Evolutionary conservation across 2,113 vertebrate genomes (phyloP), one percentile per base, ranked within the genome.

Genomic region (Rhinolophus ferrumequinum): DNA sequence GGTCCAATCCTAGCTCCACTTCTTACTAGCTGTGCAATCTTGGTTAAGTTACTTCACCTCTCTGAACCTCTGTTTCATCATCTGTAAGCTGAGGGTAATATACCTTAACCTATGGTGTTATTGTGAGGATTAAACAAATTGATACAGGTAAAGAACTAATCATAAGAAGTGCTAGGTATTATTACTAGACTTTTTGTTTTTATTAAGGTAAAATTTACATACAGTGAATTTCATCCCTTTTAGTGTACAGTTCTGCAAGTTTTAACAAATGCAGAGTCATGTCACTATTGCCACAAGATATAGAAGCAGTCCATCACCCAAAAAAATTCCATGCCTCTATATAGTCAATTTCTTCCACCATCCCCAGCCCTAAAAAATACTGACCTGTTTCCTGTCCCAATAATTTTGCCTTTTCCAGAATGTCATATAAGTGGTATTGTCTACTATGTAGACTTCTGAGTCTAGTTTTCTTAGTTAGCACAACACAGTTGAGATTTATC

Each of bases 311-410:
- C 24, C 8, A 0, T 24, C 16, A 10, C 22, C n/a, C 62, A 50
- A 1, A 8, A 8, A 38, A 50, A 35, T 8, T 2, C 62, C 73
- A 8, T 0, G 2, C 47, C 21, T 41, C 13, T 30, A 1, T 12
- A 22, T 13, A 24, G 44, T 44, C 58, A 54, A 11, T n/a, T 12
- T 13, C 9, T 52, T 35, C 56, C 24, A 4, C 50, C 16, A 76
- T 44, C 28, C 50, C 19, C 38, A 70, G 10, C 35, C 22, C 30
- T 47, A 35, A 35, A 15, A 50, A 6, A 26, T 14, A 18, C 41
- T 10, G 19, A 26, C 7, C 18, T 30, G 52, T 33, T 33, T 44
- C 41, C 73, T 14, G 33, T 52, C 62, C 26, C 33, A 24, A 5
- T 18, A 4, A 30, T 3, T 14, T 5, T 30, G 79, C 79, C 79